A percentile compares a stretch with the other conserved stretches of the same genome.
phyloP scores from a whole-genome alignment of 1,140 invertebrate species.

The Procambarus clarkii region DNA sequence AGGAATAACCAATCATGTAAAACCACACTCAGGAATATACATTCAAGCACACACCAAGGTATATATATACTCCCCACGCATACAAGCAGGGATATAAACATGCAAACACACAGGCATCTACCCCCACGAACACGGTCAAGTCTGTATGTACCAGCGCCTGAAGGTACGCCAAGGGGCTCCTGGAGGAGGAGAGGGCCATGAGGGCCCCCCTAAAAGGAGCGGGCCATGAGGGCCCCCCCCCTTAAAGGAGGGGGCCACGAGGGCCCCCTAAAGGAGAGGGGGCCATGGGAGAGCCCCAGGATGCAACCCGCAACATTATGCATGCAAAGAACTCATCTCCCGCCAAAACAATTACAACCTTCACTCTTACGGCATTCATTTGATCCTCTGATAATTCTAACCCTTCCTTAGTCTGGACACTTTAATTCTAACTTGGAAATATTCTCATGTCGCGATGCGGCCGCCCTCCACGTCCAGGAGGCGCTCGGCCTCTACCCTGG shows the following conservation, averaged over 20 bases:
- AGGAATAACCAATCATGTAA: no score
- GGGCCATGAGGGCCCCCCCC: background rate
- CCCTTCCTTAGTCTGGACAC: conserved; percentile 41
- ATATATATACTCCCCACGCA: conserved; percentile 8
- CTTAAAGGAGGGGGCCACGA: no score
- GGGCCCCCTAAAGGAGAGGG: no score
- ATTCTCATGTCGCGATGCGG: background rate
- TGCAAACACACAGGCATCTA: background rate
- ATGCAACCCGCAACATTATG: conserved; percentile 39
- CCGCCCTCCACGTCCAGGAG: no score
- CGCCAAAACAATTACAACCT: conserved; percentile 61
- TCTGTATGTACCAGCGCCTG: background rate
- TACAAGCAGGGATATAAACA: conserved; percentile 17
- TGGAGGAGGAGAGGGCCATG: no score
- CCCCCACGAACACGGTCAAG: conserved; percentile 12
- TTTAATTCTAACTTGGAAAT: conserved; percentile 46
- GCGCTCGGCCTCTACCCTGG: no score
- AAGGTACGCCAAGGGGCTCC: background rate
- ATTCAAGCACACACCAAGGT: no score
- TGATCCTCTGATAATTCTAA: conserved; percentile 61
- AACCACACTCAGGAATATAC: no score
- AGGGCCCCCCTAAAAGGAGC: no score
- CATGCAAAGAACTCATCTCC: conserved; percentile 64
- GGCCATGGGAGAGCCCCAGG: background rate
- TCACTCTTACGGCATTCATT: conserved; percentile 64